Base-by-base conservation (phyloP, 2,113 vertebrate genomes). In the Phalacrocorax pelagicus region DNA sequence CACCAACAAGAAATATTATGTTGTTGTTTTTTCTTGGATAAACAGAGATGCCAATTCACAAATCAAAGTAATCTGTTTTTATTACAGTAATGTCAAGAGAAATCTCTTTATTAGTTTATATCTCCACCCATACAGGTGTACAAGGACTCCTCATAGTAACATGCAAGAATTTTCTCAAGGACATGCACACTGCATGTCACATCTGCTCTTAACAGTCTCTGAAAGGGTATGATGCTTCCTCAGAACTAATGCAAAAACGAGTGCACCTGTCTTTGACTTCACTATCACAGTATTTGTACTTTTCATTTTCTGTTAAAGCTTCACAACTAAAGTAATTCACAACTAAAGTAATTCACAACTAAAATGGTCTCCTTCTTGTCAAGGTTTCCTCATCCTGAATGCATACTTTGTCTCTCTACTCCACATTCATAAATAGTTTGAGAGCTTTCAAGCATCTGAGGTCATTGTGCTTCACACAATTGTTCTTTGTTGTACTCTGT, bases 401-500 rank as follows among this genome's bases (percentile, higher is more conserved):
- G 42, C 92, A 94, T 73, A 51, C 67, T 73, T 93, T 91, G 46
- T 62, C 70, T 93, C 91, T 86, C 78, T 49, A 61, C 85, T 52
- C 57, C 67, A 93, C 92, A 97, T 98, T 98, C 98, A 98, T 96
- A 98, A 98, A 98, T 97, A 98, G 97, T 89, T 86, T 63, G 57
- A 89, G 80, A 96, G 71, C 90, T 92, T 96, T 97, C 95, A 96
- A 96, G 92, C 90, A 87, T 94, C 96, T 98, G 97, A 98, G 97
- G 97, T 98, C 98, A 97, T 91, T 81, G 65, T 88, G 94, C 97
- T 98, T 98, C 98, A 98, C 98, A 98, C 96, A 94, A 98, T 98
- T 98, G 98, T 98, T 98, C 96, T 98, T 95, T 95, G 44, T 79
- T 78, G 67, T 55, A 57, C 95, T 96, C 96, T 96, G 94, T 97